phyloP scores from a whole-genome alignment of 2,888 invertebrate species.

The Cremastinae sp. region DNA sequence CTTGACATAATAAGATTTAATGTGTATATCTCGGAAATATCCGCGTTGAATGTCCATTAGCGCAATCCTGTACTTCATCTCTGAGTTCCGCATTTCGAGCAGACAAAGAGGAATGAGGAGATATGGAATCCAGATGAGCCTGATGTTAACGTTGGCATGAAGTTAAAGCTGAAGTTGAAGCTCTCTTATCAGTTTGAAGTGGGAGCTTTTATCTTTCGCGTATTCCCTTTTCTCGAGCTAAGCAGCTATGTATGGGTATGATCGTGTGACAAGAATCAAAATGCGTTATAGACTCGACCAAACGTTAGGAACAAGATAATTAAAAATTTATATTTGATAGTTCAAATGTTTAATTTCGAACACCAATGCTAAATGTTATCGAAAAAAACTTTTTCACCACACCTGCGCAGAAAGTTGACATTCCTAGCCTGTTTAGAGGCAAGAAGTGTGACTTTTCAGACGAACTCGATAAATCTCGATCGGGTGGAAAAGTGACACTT shows the following conservation, averaged over 20 bases:
- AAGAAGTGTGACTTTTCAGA: no score
- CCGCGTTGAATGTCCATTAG: conserved; percentile 29
- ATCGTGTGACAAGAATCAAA: conserved; percentile 39
- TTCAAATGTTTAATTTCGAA: no score
- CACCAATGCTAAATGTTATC: no score
- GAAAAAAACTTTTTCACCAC: no score
- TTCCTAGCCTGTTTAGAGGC: no score
- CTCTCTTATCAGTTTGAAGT: no score
- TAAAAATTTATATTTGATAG: neutral
- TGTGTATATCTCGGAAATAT: conserved; percentile 39
- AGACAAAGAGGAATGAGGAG: no score
- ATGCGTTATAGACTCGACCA: neutral
- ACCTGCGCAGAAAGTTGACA: no score
- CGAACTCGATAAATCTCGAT: no score
- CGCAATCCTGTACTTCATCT: no score
- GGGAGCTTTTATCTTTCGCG: conserved; percentile 49
- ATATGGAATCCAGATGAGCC: conserved; percentile 52
- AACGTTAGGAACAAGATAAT: neutral
- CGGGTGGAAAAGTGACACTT: no score
- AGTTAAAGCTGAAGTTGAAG: no score
- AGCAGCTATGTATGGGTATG: conserved; percentile 35
- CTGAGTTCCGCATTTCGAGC: conserved; percentile 31
- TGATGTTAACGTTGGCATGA: conserved; percentile 33
- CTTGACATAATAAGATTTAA: conserved; percentile 14
- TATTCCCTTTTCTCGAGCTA: conserved; percentile 33